phyloP scores from a whole-genome alignment of 2,888 invertebrate genomes.

The Drosophila meridionalis region DNA sequence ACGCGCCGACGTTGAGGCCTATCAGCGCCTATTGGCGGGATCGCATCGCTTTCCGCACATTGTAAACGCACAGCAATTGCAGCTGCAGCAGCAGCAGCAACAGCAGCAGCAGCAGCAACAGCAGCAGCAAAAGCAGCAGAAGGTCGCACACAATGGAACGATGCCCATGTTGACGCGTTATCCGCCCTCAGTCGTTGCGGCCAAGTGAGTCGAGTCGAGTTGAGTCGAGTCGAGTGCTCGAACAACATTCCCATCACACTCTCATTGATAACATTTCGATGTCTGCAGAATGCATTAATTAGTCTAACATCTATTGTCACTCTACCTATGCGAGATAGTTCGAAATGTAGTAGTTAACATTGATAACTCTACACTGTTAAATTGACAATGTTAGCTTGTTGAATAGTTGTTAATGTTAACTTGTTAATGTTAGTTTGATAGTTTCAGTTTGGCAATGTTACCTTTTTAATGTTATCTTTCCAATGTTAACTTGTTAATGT shows the following conservation, averaged over 20 bases:
- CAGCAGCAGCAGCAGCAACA: slow-evolving; percentile 49
- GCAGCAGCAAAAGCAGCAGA: slow-evolving; percentile 59
- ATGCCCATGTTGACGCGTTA: slow-evolving; percentile 73
- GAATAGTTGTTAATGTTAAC: no score
- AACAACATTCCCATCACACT: neutral
- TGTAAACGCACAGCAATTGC: slow-evolving; percentile 72
- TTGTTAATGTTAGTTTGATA: no score
- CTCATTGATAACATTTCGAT: neutral
- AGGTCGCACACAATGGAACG: slow-evolving; percentile 62
- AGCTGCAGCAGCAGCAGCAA: slow-evolving; percentile 66
- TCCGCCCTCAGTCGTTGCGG: slow-evolving; percentile 68
- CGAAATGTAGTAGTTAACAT: no score
- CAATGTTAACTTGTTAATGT: no score
- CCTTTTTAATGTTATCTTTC: no score
- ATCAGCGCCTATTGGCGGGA: slow-evolving; percentile 67
- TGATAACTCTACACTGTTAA: no score
- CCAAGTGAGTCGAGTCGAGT: slow-evolving; percentile 60
- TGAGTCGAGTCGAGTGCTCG: slow-evolving; percentile 9
- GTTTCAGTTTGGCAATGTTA: no score
- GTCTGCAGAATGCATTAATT: neutral
- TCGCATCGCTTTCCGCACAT: slow-evolving; percentile 70
- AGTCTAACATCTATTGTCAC: neutral
- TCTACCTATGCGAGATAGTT: neutral
- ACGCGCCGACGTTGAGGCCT: slow-evolving; percentile 67
- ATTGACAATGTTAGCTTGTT: no score